Percentiles rank a stretch among this genome's conserved stretches.
Evolutionary conservation across 2,888 invertebrate species (phyloP).

Genomic region (Tetranychus truncatus): DNA sequence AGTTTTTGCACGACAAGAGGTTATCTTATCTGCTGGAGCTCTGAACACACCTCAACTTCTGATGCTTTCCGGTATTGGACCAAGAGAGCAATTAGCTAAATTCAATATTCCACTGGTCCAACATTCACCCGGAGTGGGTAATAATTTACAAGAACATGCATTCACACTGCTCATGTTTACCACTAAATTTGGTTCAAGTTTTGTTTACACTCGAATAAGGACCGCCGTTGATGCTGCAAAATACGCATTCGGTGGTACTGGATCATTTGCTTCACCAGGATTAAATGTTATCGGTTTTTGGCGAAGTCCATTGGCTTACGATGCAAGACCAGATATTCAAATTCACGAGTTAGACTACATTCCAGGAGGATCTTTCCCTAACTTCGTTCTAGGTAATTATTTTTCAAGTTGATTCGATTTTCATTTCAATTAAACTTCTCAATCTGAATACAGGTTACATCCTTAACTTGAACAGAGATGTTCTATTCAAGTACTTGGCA

Average conservation of each 20-base stretch:
- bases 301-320: not conserved
- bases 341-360: constrained; percentile 9
- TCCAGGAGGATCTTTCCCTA: constrained; percentile 2
- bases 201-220: not conserved
- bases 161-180: not conserved
- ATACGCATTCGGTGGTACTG: not conserved
- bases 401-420: not conserved
- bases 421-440: not conserved
- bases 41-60: constrained; percentile 33
- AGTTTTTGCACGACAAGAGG: constrained; percentile 29
- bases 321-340: constrained; percentile 7
- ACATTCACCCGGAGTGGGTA: constrained; percentile 34
- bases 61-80: constrained; percentile 30
- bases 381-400: not conserved
- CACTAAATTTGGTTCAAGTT: not conserved
- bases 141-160: constrained; percentile 29
- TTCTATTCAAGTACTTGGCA: not conserved
- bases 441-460: not conserved
- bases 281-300: constrained; percentile 3
- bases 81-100: constrained; percentile 38
- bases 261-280: not conserved
- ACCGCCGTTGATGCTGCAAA: not conserved
- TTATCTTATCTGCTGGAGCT: constrained; percentile 30
- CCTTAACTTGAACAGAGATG: constrained; percentile 2
- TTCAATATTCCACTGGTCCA: constrained; percentile 34